Conservation (phyloP, 2,797 vertebrate species). For the Microchirus variegatus region DNA sequence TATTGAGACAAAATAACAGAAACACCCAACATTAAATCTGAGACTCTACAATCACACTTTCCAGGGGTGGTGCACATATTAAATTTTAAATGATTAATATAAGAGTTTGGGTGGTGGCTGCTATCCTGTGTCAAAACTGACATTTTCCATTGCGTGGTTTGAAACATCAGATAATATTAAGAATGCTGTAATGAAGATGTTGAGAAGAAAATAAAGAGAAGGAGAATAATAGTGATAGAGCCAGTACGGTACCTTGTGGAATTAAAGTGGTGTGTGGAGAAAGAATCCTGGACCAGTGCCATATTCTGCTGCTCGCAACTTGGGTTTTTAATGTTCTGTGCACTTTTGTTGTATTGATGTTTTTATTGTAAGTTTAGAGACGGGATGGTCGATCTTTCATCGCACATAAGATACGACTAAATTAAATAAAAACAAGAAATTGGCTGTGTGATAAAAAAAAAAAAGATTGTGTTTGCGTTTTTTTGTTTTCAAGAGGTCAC, state of each 20-base stretch:
- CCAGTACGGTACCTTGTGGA: constrained; percentile 67
- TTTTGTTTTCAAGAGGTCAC: constrained; percentile 32
- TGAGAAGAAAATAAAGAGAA: constrained; percentile 3
- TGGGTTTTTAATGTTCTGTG: constrained; percentile 9
- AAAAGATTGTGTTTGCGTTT: not conserved
- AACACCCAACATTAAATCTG: constrained; percentile 3
- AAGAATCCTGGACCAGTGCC: constrained; percentile 66
- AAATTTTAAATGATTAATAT: constrained; percentile 26
- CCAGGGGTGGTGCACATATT: constrained; percentile 13
- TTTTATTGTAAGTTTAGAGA: constrained; percentile 2
- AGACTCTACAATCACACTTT: constrained; percentile 26
- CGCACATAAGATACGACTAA: not conserved
- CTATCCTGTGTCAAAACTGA: constrained; percentile 16
- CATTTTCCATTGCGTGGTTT: constrained; percentile 18
- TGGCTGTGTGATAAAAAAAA: not conserved
- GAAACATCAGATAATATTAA: constrained; percentile 31
- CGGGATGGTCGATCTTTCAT: not conserved
- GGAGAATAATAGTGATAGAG: constrained; percentile 20
- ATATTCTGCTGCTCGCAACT: constrained; percentile 41
- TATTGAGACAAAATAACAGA: not conserved
- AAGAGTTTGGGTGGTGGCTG: constrained; percentile 12
- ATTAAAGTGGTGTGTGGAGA: constrained; percentile 73
- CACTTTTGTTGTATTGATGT: not conserved
- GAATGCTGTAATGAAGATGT: constrained; percentile 12
- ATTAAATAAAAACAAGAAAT: constrained; percentile 7